Evolutionary conservation across 2,113 vertebrate genomes (phyloP).

Genomic region (Cnemophilus loriae): DNA sequence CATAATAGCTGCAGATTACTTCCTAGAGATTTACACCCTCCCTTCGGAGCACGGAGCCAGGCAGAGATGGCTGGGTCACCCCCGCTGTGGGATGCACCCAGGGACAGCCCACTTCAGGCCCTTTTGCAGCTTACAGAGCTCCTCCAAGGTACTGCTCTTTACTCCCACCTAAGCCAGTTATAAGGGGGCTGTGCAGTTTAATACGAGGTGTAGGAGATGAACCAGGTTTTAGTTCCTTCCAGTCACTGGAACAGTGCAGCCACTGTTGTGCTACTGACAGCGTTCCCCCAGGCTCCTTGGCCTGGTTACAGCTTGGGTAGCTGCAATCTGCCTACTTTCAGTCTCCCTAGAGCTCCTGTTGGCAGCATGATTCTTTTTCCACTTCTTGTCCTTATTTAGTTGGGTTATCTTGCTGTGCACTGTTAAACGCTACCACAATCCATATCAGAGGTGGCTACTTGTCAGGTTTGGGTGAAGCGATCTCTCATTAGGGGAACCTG

Average conservation of each 20-base stretch:
- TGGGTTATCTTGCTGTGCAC: neutral
- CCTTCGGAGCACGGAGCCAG: neutral
- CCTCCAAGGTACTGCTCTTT: neutral
- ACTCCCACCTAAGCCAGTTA: neutral
- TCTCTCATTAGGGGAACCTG: neutral
- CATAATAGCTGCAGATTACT: neutral
- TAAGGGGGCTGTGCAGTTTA: neutral
- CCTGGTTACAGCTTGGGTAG: neutral
- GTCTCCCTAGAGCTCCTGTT: neutral
- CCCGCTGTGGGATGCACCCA: neutral
- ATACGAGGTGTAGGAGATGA: neutral
- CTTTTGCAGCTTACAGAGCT: neutral
- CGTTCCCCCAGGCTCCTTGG: neutral
- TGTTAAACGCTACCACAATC: neutral
- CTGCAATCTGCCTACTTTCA: slow-evolving; percentile 8
- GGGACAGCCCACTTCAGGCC: neutral
- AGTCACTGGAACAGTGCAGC: neutral
- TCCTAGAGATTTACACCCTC: neutral
- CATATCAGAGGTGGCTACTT: neutral
- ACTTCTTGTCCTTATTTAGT: slow-evolving; percentile 16
- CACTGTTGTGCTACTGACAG: neutral
- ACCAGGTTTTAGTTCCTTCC: neutral
- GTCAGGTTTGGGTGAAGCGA: neutral
- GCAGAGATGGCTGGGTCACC: neutral
- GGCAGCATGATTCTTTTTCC: slow-evolving; percentile 13